A percentile compares a stretch with the other conserved stretches of the same genome.
These are phyloP conservation scores for Carollia perspicillata DNA, from an alignment of 2,113 vertebrate genomes.

Conservation along the genomic window DNA sequence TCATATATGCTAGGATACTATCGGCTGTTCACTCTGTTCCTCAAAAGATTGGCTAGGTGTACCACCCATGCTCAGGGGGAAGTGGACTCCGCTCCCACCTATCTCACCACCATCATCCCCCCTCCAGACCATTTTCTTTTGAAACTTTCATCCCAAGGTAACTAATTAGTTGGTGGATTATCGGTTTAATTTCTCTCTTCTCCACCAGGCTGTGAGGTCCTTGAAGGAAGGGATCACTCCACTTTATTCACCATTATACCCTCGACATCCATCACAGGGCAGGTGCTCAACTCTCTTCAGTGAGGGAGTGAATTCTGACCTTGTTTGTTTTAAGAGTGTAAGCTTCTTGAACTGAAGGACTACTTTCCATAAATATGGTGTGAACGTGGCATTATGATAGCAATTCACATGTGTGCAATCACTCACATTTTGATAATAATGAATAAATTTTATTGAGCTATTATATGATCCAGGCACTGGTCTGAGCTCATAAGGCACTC, in stretches of 20 bases:
- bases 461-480: background rate
- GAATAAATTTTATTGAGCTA: background rate
- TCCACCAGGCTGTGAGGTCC: background rate
- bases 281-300: background rate
- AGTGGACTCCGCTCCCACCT: too few relatives aligned
- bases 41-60: too few relatives aligned
- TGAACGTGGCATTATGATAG: background rate
- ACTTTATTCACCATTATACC: background rate
- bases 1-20: too few relatives aligned
- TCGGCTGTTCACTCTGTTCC: too few relatives aligned
- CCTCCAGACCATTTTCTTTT: background rate
- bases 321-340: background rate
- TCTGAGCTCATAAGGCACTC: background rate
- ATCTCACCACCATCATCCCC: too few relatives aligned
- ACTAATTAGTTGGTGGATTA: background rate
- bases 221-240: background rate
- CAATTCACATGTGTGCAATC: background rate
- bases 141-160: background rate
- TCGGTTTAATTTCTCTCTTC: background rate
- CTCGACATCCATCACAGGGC: background rate
- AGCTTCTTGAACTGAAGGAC: background rate
- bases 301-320: background rate
- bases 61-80: too few relatives aligned
- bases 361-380: background rate
- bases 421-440: background rate